Conservation (phyloP, 2,113 vertebrate species). For the Cyanoramphus novaezelandiae region DNA sequence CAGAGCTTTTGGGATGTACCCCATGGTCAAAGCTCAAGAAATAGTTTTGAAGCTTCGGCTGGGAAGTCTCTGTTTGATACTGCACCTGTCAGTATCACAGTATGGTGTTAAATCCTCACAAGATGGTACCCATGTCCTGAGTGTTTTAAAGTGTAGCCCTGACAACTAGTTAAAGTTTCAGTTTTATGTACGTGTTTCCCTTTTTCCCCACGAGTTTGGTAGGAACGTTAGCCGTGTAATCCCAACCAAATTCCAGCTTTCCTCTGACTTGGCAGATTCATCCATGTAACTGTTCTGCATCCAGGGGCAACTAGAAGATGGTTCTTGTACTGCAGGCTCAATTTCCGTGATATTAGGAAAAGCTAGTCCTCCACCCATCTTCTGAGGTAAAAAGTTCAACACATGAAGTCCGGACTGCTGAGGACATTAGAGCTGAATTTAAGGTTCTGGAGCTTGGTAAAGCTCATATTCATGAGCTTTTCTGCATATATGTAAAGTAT, state of each 20-base stretch:
- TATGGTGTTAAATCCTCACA: neutral
- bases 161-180: neutral
- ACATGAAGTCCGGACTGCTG: neutral
- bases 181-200: neutral
- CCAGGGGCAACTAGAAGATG: neutral
- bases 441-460: neutral
- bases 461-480: neutral
- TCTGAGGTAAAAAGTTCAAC: neutral
- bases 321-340: neutral
- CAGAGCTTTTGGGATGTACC: neutral
- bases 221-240: neutral
- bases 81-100: neutral
- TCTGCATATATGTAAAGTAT: neutral
- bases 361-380: neutral
- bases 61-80: neutral
- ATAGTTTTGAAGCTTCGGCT: neutral
- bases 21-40: neutral
- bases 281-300: neutral
- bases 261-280: neutral
- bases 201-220: neutral
- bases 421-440: neutral
- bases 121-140: rapidly evolving
- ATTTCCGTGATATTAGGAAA: neutral
- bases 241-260: neutral
- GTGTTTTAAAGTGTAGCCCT: neutral